Evolutionary conservation across 2,797 vertebrate species (phyloP).

Genomic region (Enteromius afrohamiltoni): DNA sequence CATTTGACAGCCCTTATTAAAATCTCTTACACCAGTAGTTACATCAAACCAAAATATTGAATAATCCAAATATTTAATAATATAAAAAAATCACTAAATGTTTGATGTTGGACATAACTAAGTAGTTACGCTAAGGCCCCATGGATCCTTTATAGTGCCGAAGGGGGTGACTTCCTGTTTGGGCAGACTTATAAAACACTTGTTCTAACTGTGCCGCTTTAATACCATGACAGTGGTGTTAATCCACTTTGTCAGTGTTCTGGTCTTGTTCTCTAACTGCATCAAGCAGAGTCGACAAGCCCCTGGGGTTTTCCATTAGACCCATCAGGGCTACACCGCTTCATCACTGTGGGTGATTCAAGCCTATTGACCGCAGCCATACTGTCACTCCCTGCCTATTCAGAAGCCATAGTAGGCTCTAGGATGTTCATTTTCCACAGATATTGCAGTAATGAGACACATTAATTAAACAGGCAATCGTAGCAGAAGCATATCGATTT

Average conservation of each 20-base stretch:
- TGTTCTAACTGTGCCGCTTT: conserved; percentile 57
- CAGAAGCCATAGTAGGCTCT: not conserved
- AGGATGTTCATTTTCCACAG: conserved; percentile 21
- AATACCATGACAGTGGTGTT: conserved; percentile 63
- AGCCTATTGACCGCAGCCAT: conserved; percentile 51
- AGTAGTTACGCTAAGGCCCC: not conserved
- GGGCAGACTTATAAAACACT: conserved; percentile 11
- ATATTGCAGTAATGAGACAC: conserved; percentile 9
- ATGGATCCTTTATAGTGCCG: not conserved
- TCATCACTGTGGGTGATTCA: conserved; percentile 47
- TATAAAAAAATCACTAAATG: not conserved
- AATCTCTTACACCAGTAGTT: not conserved
- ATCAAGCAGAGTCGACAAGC: conserved; percentile 53
- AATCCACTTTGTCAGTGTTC: conserved; percentile 66
- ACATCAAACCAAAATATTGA: conserved; percentile 7
- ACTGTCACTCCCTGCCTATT: conserved; percentile 35
- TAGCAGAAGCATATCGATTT: conserved; percentile 12
- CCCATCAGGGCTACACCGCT: conserved; percentile 49
- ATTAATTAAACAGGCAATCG: conserved; percentile 18
- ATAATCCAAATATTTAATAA: not conserved
- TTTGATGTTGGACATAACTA: not conserved
- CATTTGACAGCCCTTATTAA: not conserved
- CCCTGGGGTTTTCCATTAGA: conserved; percentile 54
- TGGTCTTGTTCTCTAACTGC: conserved; percentile 52
- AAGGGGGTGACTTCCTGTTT: conserved; percentile 1